Evolutionary conservation across 1,140 invertebrate species (phyloP), one percentile per base, ranked within the genome.

Genomic region (Trachymyrmex septentrionalis): DNA sequence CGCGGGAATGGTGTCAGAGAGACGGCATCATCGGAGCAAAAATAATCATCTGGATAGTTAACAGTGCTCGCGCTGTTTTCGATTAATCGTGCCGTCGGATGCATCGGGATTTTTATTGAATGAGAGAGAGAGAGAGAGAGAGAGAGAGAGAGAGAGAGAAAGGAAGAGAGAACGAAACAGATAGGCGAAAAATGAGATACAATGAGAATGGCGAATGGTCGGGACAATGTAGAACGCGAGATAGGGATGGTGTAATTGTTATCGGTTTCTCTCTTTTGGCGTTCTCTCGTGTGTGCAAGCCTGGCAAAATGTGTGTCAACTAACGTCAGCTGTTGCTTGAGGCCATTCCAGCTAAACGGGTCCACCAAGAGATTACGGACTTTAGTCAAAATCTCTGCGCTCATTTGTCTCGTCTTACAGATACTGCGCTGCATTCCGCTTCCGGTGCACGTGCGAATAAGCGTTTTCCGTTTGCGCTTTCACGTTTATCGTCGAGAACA

Each of bases 271-370:
- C 85, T 87, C 85, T 87, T 82, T 85, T 82, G 34, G 44, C 77
- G 34, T 81, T 69, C 34, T 81, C 77, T 84, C 81, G 80, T 88
- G 64, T 78, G 77, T 88, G 89, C 89, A 85, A 90, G 89, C 81
- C 77, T 88, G 78, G 90, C 85, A 63, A 85, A 89, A 85, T 85
- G 66, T 84, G 69, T 92, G 92, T 93, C 91, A 92, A 95, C 94
- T 94, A 95, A 95, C 94, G 93, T 95, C 94, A 92, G 93, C 94
- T 93, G 94, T 94, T 94, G 94, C 93, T 95, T 95, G 94, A 92
- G 94, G 94, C 94, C 94, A 95, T 95, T 95, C 94, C 93, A 95
- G 94, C 94, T 95, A 91, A 91, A 91, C 90, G 90, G 89, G 90
- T 88, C 89, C 88, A 88, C 38, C 87, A 90, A 89, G 63, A 87